Conservation (phyloP, 2,113 vertebrate genomes). For the Trematocara macrostoma region DNA sequence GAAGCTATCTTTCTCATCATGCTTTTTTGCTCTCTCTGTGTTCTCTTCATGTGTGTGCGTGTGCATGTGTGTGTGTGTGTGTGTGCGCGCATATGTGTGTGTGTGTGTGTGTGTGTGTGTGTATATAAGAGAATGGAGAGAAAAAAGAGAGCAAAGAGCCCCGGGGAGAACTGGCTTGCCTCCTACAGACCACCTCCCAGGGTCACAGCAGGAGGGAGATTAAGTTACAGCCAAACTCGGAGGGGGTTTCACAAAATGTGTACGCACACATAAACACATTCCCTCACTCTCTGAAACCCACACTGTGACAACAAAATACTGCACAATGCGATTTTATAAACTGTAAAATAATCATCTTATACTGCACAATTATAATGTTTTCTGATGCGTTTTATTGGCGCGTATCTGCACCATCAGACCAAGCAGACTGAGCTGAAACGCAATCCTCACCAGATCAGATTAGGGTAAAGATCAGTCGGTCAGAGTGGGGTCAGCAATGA, state of each 20-base stretch:
- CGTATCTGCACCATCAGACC: not conserved
- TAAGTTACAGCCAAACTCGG: slow-evolving; percentile 63
- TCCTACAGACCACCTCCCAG: slow-evolving; percentile 69
- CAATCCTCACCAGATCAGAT: not conserved
- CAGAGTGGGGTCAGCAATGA: slow-evolving; percentile 17
- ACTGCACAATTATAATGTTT: not conserved
- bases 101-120: not conserved
- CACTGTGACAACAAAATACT: slow-evolving; percentile 4
- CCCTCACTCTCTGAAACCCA: not conserved
- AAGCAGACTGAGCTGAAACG: not conserved
- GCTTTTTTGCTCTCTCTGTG: not conserved
- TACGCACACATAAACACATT: not conserved
- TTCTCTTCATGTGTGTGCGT: not conserved
- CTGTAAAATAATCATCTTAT: slow-evolving; percentile 5
- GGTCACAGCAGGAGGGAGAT: slow-evolving; percentile 64
- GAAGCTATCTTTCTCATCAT: not conserved
- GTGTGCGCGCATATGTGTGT: accelerated
- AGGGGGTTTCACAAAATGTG: slow-evolving; percentile 22
- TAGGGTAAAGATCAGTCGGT: slow-evolving; percentile 22
- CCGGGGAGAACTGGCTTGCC: slow-evolving; percentile 52
- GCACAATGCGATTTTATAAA: slow-evolving; percentile 8
- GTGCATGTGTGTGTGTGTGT: not conserved
- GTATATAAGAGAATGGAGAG: not conserved
- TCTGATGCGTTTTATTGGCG: not conserved
- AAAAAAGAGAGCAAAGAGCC: slow-evolving; percentile 33